These are phyloP conservation scores for Drosophila eohydei DNA, from an alignment of 2,888 invertebrate genomes.

Conservation along the genomic window DNA sequence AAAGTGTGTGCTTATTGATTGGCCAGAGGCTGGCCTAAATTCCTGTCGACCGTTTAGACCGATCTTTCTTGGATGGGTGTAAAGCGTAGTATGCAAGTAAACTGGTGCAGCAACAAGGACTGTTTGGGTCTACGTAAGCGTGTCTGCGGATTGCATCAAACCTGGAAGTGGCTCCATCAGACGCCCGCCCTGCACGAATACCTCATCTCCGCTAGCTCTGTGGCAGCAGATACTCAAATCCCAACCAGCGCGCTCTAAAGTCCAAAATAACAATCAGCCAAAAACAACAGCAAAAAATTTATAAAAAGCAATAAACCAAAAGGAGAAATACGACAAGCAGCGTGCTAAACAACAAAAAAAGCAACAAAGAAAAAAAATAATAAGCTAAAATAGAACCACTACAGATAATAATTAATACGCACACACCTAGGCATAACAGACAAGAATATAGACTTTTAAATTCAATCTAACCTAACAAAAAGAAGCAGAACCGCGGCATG, in stretches of 20 bases:
- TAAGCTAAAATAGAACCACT: constrained; percentile 43
- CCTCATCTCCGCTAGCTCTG: constrained; percentile 91
- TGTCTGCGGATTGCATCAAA: constrained; percentile 94
- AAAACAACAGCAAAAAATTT: constrained; percentile 11
- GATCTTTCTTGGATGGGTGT: constrained; percentile 82
- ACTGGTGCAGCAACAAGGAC: constrained; percentile 80
- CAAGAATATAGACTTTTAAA: constrained; percentile 25
- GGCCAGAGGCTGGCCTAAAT: constrained; percentile 56
- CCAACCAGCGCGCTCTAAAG: constrained; percentile 66
- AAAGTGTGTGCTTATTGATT: constrained; percentile 21
- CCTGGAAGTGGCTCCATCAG: constrained; percentile 97
- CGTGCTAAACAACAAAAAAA: constrained; percentile 18
- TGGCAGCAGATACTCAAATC: constrained; percentile 87
- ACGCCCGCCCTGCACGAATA: constrained; percentile 95
- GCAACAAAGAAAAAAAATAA: constrained; percentile 21
- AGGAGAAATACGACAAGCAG: constrained; percentile 42
- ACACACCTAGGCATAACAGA: constrained; percentile 28
- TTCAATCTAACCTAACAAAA: constrained; percentile 65
- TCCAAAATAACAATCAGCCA: constrained; percentile 61
- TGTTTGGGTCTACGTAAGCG: constrained; percentile 94
- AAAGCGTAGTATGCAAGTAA: constrained; percentile 79
- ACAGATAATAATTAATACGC: constrained; percentile 50
- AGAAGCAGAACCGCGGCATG: constrained; percentile 21
- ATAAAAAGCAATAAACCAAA: constrained; percentile 62
- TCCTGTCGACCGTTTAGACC: constrained; percentile 29